phyloP scores from a whole-genome alignment of 2,888 invertebrate genomes.

The Candidula unifasciata region DNA sequence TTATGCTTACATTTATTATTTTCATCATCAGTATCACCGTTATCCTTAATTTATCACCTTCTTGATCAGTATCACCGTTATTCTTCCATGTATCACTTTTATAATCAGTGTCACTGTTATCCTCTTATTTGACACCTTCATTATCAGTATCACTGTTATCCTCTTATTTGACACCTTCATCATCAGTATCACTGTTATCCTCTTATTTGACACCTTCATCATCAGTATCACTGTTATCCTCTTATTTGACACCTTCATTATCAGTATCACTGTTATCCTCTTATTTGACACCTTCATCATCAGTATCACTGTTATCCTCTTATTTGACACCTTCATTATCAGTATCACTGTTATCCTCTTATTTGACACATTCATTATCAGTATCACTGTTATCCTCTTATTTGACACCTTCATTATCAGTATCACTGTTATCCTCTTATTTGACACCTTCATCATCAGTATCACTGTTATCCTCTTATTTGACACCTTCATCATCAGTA shows the following conservation, averaged over 20 bases:
- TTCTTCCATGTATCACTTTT: not conserved
- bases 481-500: not conserved
- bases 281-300: not conserved
- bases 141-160: not conserved
- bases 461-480: not conserved
- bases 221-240: not conserved
- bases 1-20: not conserved
- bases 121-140: not conserved
- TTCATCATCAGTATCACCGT: not conserved
- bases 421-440: not conserved
- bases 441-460: not conserved
- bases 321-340: not conserved
- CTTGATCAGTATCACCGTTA: not conserved
- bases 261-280: not conserved
- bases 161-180: not conserved
- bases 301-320: not conserved
- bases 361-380: not conserved
- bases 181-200: not conserved
- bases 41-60: not conserved
- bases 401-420: not conserved
- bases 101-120: not conserved
- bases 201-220: not conserved
- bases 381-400: not conserved
- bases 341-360: not conserved
- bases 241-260: not conserved